Evolutionary conservation across 2,113 vertebrate species (phyloP), one percentile per base, ranked within the genome.

Genomic region (Apteryx mantelli): DNA sequence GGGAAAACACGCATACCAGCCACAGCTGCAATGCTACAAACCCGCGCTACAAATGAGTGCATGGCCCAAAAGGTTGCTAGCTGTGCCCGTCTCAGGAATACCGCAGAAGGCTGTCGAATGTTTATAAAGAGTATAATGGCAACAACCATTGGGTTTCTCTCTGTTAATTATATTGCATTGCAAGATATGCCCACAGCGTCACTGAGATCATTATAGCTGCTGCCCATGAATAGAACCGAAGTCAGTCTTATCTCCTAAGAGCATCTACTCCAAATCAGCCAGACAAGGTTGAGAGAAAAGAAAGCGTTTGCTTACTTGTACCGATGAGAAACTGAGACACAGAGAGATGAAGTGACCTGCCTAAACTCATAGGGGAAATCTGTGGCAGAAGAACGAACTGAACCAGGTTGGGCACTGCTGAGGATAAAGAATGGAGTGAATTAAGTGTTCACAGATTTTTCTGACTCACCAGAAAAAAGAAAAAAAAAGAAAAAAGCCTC

Each of bases 1-100:
- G 42, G 66, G 40, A 68, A 77, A 91, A 17, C 20, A 9, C 11
- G 9, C 38, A n/a, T 24, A 26, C 26, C 69, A 2, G 0, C 26
- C 50, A 52, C 30, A 82, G 75, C 63, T 82, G 48, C 61, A 40
- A 0, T 11, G 81, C 75, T 83, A 36, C 69, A 69, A 65, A 48
- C 30, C 17, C 79, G 9, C 3, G 0, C 1, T 48, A 48, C 25
- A 53, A 46, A 13, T 5, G 5, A 5, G 26, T 16, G 36, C 44
- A 5, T 5, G 44, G 53, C 15, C 24, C 53, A 50, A 9, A 70
- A 36, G 61, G 2, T 0, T 56, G 58, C 19, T 40, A 25, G 7
- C n/a, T 17, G 1, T 0, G 1, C 15, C 32, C 2, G 3, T 13
- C 69, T 28, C 63, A 36, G 88, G n/a, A 63, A 48, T 42, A 3